Conservation (phyloP, 2,113 vertebrate species). For the Dromaius novaehollandiae region DNA sequence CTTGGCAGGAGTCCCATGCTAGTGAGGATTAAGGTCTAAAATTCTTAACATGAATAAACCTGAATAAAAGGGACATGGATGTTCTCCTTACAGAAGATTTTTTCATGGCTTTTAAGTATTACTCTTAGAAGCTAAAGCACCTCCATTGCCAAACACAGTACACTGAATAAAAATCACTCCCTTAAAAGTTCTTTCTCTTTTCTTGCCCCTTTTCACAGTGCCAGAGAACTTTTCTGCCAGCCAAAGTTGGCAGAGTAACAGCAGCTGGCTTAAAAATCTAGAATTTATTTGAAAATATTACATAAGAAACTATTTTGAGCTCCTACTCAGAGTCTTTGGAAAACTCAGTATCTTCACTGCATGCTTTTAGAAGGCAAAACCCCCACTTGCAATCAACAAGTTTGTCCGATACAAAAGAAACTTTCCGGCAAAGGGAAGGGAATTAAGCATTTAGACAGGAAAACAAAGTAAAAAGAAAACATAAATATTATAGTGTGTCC, state of each 20-base stretch:
- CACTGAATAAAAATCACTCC: neutral
- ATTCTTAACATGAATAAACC: neutral
- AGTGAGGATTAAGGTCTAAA: neutral
- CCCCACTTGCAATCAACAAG: neutral
- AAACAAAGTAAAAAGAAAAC: neutral
- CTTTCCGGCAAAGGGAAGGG: neutral
- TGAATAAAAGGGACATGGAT: neutral
- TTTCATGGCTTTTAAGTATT: neutral
- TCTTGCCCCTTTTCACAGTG: neutral
- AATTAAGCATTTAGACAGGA: neutral
- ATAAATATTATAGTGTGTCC: neutral
- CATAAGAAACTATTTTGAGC: neutral
- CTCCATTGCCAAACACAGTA: neutral
- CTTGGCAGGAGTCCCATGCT: neutral
- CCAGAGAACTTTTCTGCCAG: neutral
- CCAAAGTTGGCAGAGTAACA: neutral
- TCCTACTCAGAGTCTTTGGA: neutral
- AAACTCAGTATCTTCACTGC: neutral
- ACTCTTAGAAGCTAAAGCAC: neutral
- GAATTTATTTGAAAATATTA: neutral
- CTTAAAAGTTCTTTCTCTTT: neutral
- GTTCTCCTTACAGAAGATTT: neutral
- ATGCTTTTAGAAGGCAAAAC: neutral
- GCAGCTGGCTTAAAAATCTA: neutral
- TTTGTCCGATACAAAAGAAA: neutral